phyloP scores from a whole-genome alignment of 35 echinoderm and acorn worm species.

The Acanthaster planci region DNA sequence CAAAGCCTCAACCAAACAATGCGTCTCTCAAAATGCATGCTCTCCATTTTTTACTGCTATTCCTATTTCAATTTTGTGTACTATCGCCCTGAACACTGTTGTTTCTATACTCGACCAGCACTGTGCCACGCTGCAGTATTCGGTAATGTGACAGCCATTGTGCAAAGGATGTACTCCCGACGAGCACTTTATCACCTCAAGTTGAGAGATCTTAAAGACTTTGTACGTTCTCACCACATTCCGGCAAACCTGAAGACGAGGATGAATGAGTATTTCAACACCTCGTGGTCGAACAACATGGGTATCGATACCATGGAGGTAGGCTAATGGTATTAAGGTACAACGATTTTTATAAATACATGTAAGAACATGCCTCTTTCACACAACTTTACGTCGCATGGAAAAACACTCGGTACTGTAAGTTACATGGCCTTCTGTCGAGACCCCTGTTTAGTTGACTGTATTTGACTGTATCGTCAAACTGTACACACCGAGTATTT shows the following conservation, averaged over 20 bases:
- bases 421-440: too few relatives aligned
- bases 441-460: too few relatives aligned
- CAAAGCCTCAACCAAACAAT: too few relatives aligned
- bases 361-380: too few relatives aligned
- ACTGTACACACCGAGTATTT: too few relatives aligned
- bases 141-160: conserved; percentile 92
- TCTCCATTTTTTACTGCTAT: too few relatives aligned
- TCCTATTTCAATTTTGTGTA: too few relatives aligned
- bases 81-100: neutral
- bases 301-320: conserved; percentile 97
- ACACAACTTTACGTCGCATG: too few relatives aligned
- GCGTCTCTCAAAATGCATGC: too few relatives aligned
- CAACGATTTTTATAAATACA: too few relatives aligned
- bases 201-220: conserved; percentile 88
- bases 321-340: neutral
- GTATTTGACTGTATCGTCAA: too few relatives aligned
- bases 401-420: too few relatives aligned
- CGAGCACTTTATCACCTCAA: conserved; percentile 85
- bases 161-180: conserved; percentile 91
- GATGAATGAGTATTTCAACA: conserved; percentile 97
- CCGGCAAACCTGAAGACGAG: conserved; percentile 80
- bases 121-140: conserved; percentile 85
- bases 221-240: conserved; percentile 88
- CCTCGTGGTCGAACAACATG: conserved; percentile 93
- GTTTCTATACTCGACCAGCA: conserved; percentile 35